These are phyloP conservation scores for Apomyelois bistriatella DNA, from an alignment of 2,888 invertebrate genomes.

Conservation along the genomic window DNA sequence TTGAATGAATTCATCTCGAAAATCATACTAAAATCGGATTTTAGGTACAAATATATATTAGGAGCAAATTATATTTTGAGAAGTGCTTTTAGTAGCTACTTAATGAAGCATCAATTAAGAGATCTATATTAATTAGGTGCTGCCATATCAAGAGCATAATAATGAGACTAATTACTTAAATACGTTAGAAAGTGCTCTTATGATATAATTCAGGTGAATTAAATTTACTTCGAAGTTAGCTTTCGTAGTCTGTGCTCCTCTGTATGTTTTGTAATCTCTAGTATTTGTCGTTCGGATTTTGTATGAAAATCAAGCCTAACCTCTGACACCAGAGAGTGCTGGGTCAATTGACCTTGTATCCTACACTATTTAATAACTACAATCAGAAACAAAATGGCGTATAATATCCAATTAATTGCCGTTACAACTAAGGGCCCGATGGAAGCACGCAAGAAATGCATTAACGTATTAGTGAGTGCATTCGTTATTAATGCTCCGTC, in stretches of 20 bases:
- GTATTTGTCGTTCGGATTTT: too few species aligned
- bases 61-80: too few species aligned
- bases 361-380: background rate
- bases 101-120: background rate
- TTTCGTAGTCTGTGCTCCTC: background rate
- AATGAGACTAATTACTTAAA: background rate
- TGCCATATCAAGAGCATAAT: background rate
- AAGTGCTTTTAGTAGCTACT: too few species aligned
- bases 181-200: background rate
- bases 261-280: too few species aligned
- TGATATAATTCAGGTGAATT: background rate
- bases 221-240: background rate
- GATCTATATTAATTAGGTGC: background rate
- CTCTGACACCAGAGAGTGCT: too few species aligned
- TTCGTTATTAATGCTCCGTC: conserved; percentile 22
- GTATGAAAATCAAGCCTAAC: too few species aligned
- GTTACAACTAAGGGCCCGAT: background rate
- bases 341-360: too few species aligned
- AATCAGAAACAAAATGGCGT: conserved; percentile 2
- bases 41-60: too few species aligned
- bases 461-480: conserved; percentile 25
- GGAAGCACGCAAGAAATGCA: conserved; percentile 27
- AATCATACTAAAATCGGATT: too few species aligned
- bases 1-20: too few species aligned
- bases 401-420: conserved; percentile 19